Evolutionary conservation across 2,113 vertebrate genomes (phyloP).

Genomic region (Astatotilapia flaviijosephi): DNA sequence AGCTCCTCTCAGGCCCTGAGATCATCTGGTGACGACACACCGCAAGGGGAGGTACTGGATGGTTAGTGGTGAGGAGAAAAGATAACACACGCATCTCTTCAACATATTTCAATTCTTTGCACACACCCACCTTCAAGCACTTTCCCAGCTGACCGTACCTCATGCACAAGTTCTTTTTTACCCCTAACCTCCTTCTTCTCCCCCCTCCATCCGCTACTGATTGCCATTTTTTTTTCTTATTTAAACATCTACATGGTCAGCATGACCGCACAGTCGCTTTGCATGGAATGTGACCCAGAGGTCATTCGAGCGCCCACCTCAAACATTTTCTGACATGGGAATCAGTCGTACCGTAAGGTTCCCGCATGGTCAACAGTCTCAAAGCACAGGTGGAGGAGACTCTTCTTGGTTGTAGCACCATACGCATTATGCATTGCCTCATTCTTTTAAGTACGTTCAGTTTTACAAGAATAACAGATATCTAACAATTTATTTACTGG

Average conservation of each 20-base stretch:
- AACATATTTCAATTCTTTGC: slow-evolving; percentile 60
- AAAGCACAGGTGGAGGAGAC: slow-evolving; percentile 20
- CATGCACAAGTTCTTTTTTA: slow-evolving; percentile 40
- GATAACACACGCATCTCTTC: slow-evolving; percentile 66
- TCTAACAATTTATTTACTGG: not conserved
- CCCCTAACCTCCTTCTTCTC: not conserved
- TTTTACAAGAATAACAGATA: not conserved
- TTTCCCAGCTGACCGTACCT: slow-evolving; percentile 49
- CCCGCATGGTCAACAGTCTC: slow-evolving; percentile 5
- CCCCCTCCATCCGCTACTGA: slow-evolving; percentile 4
- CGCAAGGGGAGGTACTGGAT: slow-evolving; percentile 56
- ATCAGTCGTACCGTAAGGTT: slow-evolving; percentile 20
- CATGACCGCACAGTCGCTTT: slow-evolving; percentile 51
- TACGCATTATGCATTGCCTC: not conserved
- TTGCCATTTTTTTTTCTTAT: slow-evolving; percentile 58
- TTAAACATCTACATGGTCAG: slow-evolving; percentile 63
- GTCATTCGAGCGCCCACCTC: slow-evolving; percentile 60
- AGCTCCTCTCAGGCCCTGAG: slow-evolving; percentile 54
- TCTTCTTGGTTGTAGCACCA: not conserved
- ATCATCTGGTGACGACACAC: slow-evolving; percentile 66
- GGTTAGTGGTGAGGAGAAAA: slow-evolving; percentile 66
- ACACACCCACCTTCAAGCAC: slow-evolving; percentile 40
- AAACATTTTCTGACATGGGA: slow-evolving; percentile 34
- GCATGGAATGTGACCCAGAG: slow-evolving; percentile 56
- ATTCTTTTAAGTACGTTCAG: fast-evolving